Evolutionary conservation across 1,140 invertebrate species (phyloP), one percentile per base, ranked within the genome.

Genomic region (Matsumurasca onukii): DNA sequence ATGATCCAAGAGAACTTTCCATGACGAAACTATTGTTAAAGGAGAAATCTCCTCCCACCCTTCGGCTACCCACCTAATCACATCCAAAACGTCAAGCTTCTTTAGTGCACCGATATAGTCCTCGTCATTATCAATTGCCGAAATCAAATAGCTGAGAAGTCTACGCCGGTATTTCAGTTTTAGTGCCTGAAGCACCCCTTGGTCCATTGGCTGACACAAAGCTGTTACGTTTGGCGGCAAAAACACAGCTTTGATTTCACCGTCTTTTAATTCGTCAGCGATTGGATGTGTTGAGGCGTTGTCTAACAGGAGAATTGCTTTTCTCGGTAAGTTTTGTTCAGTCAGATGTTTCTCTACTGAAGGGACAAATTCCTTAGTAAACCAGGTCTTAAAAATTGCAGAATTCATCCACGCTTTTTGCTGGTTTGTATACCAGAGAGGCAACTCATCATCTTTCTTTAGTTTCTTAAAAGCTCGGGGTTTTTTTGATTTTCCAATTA

Each of bases 401-500:
- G 17, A 29, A 25, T 72, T 77, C 74, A 81, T 78, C 78, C 76
- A 80, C 20, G 76, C 74, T 61, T 74, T 78, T 69, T 74, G 76
- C 66, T 78, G 74, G 64, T 69, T 57, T 69, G 67, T 74, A 71
- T 78, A 78, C 57, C 73, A 55, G 30, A 77, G 72, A 68, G 72
- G 76, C 12, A 76, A 63, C 13, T 64, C 48, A 25, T 62, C 15
- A 29, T 52, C 70, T 48, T 74, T 71, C 39, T 74, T 71, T 17
- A 65, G 25, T 20, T 64, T 72, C 74, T 77, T 75, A 31, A 78
- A 73, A 62, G 71, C 70, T 48, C 69, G 59, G 65, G 76, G 75
- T 34, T 77, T 78, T 71, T 69, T 61, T 45, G 72, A 74, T 68
- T 75, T 73, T 70, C 73, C 74, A 69, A 76, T 73, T 15, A 77